phyloP scores from a whole-genome alignment of 2,113 vertebrate genomes.

The Lepisosteus oculatus region DNA sequence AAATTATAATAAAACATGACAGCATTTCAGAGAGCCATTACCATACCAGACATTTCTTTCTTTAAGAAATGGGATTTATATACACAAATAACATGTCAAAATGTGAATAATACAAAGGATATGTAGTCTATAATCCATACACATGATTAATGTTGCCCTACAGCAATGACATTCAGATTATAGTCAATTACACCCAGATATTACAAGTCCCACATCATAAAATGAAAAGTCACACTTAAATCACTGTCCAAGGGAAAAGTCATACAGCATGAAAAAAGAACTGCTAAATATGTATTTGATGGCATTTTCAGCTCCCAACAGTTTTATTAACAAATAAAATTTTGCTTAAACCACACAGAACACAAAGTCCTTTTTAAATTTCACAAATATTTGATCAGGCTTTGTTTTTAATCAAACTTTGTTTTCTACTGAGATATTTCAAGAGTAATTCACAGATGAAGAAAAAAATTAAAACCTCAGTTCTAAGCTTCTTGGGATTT shows the following conservation, averaged over 20 bases:
- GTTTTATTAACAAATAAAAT: no score
- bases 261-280: slow-evolving; percentile 40
- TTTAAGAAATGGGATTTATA: neutral
- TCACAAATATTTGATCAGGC: no score
- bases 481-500: no score
- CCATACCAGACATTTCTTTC: neutral
- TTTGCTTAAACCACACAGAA: no score
- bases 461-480: no score
- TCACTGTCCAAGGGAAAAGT: slow-evolving; percentile 52
- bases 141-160: slow-evolving; percentile 46
- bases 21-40: slow-evolving; percentile 3
- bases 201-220: slow-evolving; percentile 49
- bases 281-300: slow-evolving; percentile 60
- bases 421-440: no score
- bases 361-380: no score
- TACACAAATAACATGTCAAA: slow-evolving; percentile 14
- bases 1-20: slow-evolving; percentile 14
- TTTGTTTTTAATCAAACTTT: no score
- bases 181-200: slow-evolving; percentile 36
- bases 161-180: slow-evolving; percentile 52
- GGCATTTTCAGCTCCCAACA: slow-evolving; percentile 42
- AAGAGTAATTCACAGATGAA: no score
- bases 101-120: slow-evolving; percentile 31
- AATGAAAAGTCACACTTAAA: slow-evolving; percentile 53
- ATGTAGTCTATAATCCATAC: slow-evolving; percentile 10